Conservation (phyloP, 2,113 vertebrate species). For the Clupea harengus region DNA sequence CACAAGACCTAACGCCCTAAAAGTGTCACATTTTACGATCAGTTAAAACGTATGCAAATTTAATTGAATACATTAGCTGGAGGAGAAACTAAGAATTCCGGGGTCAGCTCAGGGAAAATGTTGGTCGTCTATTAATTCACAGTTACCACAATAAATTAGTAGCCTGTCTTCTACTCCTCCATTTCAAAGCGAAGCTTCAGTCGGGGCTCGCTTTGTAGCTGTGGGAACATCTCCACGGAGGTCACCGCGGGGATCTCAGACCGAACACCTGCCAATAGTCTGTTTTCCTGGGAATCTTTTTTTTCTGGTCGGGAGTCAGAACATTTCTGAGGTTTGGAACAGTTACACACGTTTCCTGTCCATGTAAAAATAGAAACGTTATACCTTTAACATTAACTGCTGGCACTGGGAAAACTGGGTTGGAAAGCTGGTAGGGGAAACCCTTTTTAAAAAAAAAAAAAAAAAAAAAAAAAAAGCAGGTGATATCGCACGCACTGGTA, state of each 20-base stretch:
- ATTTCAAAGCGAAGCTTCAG: background rate
- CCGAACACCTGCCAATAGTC: constrained; percentile 43
- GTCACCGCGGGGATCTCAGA: constrained; percentile 26
- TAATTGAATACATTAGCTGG: background rate
- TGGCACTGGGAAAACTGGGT: constrained; percentile 21
- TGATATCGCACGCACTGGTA: background rate
- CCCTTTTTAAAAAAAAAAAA: background rate
- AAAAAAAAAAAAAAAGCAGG: background rate
- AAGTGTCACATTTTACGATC: background rate
- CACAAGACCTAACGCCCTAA: background rate
- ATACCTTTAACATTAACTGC: constrained; percentile 38
- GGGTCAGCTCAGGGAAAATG: background rate
- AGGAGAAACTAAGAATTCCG: background rate
- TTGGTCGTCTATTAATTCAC: constrained; percentile 11
- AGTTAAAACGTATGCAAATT: background rate
- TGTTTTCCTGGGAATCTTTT: constrained; percentile 33
- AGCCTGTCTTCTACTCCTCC: background rate
- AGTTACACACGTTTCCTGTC: constrained; percentile 43
- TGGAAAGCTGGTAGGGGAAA: background rate
- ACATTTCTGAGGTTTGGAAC: constrained; percentile 44
- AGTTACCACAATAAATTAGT: constrained; percentile 9
- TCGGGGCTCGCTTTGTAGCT: background rate
- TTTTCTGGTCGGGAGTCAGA: constrained; percentile 28
- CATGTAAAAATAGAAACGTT: constrained; percentile 49
- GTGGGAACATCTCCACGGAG: constrained; percentile 36